These are phyloP conservation scores for Panzeria rudis DNA, from an alignment of 2,888 invertebrate species.

Conservation along the genomic window DNA sequence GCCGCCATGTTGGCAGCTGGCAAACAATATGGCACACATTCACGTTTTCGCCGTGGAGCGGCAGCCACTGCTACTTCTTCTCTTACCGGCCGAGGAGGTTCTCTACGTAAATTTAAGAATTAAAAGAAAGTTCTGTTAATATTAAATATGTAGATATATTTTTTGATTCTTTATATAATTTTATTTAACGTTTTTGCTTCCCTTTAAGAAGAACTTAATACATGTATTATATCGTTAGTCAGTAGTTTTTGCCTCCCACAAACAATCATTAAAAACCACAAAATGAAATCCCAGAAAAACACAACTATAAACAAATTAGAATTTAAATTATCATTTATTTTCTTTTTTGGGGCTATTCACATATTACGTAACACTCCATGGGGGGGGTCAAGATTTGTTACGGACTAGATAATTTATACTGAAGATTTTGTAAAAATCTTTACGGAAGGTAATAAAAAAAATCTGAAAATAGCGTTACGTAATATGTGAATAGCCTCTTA, in stretches of 20 bases:
- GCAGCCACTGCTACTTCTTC: constrained; percentile 63
- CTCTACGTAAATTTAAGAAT: constrained; percentile 61
- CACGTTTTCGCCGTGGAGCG: constrained; percentile 80
- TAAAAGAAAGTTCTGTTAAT: constrained; percentile 17
- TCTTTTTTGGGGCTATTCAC: too few relatives aligned
- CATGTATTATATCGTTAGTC: neutral
- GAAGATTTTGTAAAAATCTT: too few relatives aligned
- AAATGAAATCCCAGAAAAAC: constrained; percentile 35
- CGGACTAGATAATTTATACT: too few relatives aligned
- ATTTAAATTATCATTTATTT: constrained; percentile 55
- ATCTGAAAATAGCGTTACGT: too few relatives aligned
- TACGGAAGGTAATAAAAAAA: too few relatives aligned
- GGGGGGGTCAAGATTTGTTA: too few relatives aligned
- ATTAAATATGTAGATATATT: neutral
- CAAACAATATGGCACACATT: constrained; percentile 77
- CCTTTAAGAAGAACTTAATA: neutral
- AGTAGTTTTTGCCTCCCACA: neutral
- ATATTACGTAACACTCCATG: too few relatives aligned
- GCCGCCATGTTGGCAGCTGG: constrained; percentile 78
- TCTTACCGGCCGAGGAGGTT: constrained; percentile 13
- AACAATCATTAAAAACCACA: constrained; percentile 65
- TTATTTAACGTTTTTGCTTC: neutral
- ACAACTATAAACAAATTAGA: constrained; percentile 63
- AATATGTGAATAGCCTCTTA: too few relatives aligned
- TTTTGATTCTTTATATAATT: neutral